Evolutionary conservation across 2,888 invertebrate species (phyloP).

Genomic region (Atethmia centrago): DNA sequence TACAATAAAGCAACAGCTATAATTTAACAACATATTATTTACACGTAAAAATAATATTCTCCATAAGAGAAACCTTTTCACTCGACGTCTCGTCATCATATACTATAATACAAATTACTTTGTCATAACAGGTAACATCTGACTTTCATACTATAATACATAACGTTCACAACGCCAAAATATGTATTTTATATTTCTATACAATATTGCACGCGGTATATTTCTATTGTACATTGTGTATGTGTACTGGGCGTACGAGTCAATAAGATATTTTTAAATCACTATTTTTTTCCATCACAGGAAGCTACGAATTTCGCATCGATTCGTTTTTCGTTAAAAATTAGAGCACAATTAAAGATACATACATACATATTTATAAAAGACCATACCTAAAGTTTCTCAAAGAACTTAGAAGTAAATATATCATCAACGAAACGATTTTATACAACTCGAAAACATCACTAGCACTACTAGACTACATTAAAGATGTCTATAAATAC

Average conservation of each 20-base stretch:
- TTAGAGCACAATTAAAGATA: constrained; percentile 75
- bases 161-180: constrained; percentile 90
- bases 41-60: constrained; percentile 81
- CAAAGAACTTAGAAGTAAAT: constrained; percentile 77
- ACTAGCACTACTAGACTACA: constrained; percentile 88
- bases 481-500: constrained; percentile 83
- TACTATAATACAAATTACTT: constrained; percentile 89
- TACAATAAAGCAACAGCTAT: constrained; percentile 89
- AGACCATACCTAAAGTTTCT: constrained; percentile 77
- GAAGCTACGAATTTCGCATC: constrained; percentile 84
- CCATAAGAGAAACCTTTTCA: constrained; percentile 77
- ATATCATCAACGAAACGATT: constrained; percentile 78
- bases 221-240: constrained; percentile 85
- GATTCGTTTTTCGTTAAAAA: constrained; percentile 79
- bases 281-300: constrained; percentile 82
- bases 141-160: constrained; percentile 90
- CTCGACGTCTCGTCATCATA: constrained; percentile 77
- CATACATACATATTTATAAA: constrained; percentile 79
- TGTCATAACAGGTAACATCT: constrained; percentile 91
- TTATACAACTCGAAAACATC: constrained; percentile 85
- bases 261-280: constrained; percentile 78
- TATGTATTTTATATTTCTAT: constrained; percentile 84
- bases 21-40: constrained; percentile 89
- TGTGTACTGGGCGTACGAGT: constrained; percentile 82
- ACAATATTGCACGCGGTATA: constrained; percentile 90